Evolutionary conservation across 2,888 invertebrate species (phyloP).

Genomic region (Tetragonisca angustula): DNA sequence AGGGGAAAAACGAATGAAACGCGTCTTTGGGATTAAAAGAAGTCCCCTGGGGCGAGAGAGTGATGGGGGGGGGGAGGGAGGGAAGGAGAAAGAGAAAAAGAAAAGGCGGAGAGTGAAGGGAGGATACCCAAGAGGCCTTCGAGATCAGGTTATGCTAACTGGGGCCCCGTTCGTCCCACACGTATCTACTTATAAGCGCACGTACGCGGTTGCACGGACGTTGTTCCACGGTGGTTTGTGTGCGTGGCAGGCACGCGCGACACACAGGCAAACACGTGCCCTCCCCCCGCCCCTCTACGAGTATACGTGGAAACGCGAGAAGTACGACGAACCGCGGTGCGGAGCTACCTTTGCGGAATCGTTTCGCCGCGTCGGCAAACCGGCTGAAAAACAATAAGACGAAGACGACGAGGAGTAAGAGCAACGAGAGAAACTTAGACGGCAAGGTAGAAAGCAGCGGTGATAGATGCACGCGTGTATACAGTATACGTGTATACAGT

Average conservation of each 20-base stretch:
- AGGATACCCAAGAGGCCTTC: slow-evolving; percentile 72
- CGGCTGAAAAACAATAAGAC: slow-evolving; percentile 55
- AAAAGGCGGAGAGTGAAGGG: slow-evolving; percentile 57
- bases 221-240: slow-evolving; percentile 12
- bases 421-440: neutral
- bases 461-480: neutral
- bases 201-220: slow-evolving; percentile 51
- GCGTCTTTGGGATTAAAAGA: neutral
- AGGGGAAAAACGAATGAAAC: neutral
- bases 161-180: slow-evolving; percentile 74
- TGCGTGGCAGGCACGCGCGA: slow-evolving; percentile 11
- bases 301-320: slow-evolving; percentile 58
- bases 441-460: neutral
- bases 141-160: slow-evolving; percentile 82
- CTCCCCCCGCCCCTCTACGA: neutral
- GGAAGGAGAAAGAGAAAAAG: slow-evolving; percentile 35
- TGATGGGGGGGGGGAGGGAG: neutral
- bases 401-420: neutral
- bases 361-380: slow-evolving; percentile 50
- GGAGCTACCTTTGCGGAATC: slow-evolving; percentile 65
- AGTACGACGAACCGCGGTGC: slow-evolving; percentile 46
- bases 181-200: slow-evolving; percentile 70
- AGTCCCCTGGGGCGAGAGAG: neutral
- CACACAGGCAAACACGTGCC: slow-evolving; percentile 27
- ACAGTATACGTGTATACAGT: no score